Base-by-base conservation (phyloP, 2,888 invertebrate genomes). In the Tenodera sinensis region DNA sequence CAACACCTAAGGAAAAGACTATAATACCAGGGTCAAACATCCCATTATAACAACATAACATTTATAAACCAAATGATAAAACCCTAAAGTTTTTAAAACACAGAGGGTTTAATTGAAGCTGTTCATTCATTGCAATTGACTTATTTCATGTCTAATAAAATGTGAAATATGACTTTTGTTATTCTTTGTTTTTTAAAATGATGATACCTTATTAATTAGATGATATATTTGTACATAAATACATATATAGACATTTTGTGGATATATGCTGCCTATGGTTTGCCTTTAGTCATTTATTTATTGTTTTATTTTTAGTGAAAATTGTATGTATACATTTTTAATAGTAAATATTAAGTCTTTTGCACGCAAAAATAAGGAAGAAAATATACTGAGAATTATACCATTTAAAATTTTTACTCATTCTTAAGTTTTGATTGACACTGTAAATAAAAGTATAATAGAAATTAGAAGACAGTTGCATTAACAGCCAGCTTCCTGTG, bases 341-440 rank as follows among this genome's bases (percentile, higher is more conserved):
- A 85, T 85, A 42, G n/a, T 85, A 85, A 85, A 54, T 71, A 85
- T 47, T 47, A 85, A 42, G 85, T n/a, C 25, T 85, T 85, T 85
- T 85, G 85, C 85, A 85, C 85, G 27, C 54, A 85, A 85, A 85
- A 85, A 42, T 27, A 25, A 85, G 54, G n/a, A 47, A 25, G 54
- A 42, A 27, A 83, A 83, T 83, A 28, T 28, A 47, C 9, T 47
- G 27, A 47, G 20, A 42, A 28, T 85, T 71, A 71, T 71, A 71
- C 54, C 15, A 71, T 71, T 71, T 71, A 71, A 71, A 71, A 71
- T 15, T 71, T 71, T 71, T 71, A 71, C 42, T 42, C 42, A 42
- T 71, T 25, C 54, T 71, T 71, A 71, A 71, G 54, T 71, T 25
- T 71, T 15, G 54, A 25, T 20, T 71, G 25, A 71, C 20, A 71